Conservation (phyloP, 2,888 invertebrate genomes). For the Mesorhabditis belari region DNA sequence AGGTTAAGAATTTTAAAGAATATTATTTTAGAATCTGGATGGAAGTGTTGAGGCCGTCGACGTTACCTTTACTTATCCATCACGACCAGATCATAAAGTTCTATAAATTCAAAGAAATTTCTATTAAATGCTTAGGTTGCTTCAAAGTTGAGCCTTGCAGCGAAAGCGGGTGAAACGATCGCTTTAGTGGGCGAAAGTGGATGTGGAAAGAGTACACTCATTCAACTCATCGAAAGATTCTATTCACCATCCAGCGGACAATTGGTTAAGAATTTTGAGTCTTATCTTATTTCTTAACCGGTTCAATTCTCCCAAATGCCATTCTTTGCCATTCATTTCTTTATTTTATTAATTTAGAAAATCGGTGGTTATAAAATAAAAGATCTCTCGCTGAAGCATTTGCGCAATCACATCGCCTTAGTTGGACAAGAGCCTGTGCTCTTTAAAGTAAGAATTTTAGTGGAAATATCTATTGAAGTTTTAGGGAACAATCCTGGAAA, state of each 20-base stretch:
- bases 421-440: constrained; percentile 40
- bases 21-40: constrained; percentile 10
- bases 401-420: constrained; percentile 31
- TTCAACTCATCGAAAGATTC: constrained; percentile 54
- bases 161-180: constrained; percentile 53
- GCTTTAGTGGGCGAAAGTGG: constrained; percentile 56
- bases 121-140: constrained; percentile 3
- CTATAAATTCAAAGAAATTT: background rate
- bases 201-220: constrained; percentile 55
- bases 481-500: background rate
- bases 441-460: constrained; percentile 6
- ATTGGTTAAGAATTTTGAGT: too few relatives aligned
- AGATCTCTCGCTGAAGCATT: constrained; percentile 4
- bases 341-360: background rate
- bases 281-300: too few relatives aligned
- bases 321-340: too few relatives aligned
- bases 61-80: constrained; percentile 76
- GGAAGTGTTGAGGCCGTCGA: constrained; percentile 68
- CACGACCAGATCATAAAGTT: constrained; percentile 68
- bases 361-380: constrained; percentile 1
- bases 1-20: too few relatives aligned
- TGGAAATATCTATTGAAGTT: background rate
- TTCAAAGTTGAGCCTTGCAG: constrained; percentile 10
- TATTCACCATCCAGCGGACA: constrained; percentile 51
- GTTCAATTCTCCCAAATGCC: too few relatives aligned